Percentiles rank a stretch among this genome's conserved stretches.
phyloP scores from a whole-genome alignment of 2,113 vertebrate genomes.

The Thunnus maccoyii region DNA sequence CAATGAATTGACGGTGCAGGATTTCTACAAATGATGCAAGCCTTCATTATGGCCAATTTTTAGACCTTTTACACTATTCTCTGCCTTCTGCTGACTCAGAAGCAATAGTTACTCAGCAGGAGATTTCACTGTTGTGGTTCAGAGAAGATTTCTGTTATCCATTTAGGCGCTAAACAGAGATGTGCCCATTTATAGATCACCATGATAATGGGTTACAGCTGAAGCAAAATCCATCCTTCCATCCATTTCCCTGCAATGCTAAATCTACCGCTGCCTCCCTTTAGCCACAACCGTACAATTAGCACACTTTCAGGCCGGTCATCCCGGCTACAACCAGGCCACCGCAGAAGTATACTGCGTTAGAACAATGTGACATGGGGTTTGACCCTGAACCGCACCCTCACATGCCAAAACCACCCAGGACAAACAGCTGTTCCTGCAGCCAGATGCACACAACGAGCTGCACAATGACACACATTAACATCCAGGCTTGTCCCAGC shows the following conservation, averaged over 20 bases:
- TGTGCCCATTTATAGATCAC: constrained; percentile 71
- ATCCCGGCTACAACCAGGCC: constrained; percentile 58
- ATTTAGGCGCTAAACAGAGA: constrained; percentile 66
- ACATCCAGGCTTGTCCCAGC: constrained; percentile 23
- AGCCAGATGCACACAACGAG: constrained; percentile 61
- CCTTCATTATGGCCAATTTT: constrained; percentile 23
- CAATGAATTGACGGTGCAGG: background rate
- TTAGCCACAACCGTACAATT: constrained; percentile 74
- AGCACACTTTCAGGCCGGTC: constrained; percentile 70
- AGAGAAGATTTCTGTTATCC: constrained; percentile 57
- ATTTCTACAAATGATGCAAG: constrained; percentile 23
- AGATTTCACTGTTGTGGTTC: constrained; percentile 40
- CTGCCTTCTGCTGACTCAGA: constrained; percentile 59
- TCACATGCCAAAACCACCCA: constrained; percentile 72
- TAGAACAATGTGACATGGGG: constrained; percentile 70
- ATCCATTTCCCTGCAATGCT: constrained; percentile 42
- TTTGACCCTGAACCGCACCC: constrained; percentile 74
- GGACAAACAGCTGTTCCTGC: constrained; percentile 74
- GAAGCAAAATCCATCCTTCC: constrained; percentile 49
- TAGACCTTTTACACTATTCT: constrained; percentile 29
- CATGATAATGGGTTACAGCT: constrained; percentile 67
- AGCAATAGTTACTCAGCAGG: constrained; percentile 45
- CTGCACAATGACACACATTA: constrained; percentile 43
- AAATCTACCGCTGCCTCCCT: constrained; percentile 57
- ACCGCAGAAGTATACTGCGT: constrained; percentile 68